phyloP scores from a whole-genome alignment of 2,888 invertebrate species.

The Drosophila niveifrons region DNA sequence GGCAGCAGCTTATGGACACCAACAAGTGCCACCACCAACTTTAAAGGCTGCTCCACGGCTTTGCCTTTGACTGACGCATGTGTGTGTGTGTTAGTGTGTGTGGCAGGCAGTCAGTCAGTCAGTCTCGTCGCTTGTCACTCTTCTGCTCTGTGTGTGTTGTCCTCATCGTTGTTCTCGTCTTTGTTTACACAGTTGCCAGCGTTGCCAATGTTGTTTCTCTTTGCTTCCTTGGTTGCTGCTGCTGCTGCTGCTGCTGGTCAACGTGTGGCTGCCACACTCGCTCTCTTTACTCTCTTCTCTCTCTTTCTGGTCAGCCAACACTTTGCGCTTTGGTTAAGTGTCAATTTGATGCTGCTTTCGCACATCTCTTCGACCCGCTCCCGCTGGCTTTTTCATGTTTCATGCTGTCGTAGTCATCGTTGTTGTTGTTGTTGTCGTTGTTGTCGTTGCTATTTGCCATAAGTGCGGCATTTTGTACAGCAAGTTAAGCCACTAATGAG shows the following conservation, averaged over 20 bases:
- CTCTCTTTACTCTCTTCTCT: slow-evolving; percentile 6
- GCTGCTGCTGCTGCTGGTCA: slow-evolving; percentile 60
- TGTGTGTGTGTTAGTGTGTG: too few relatives aligned
- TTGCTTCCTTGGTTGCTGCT: slow-evolving; percentile 49
- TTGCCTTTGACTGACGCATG: slow-evolving; percentile 52
- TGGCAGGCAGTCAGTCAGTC: not conserved
- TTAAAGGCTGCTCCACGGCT: slow-evolving; percentile 59
- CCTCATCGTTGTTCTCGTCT: slow-evolving; percentile 59
- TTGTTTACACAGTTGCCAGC: slow-evolving; percentile 73
- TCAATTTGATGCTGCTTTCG: slow-evolving; percentile 73
- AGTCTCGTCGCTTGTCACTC: slow-evolving; percentile 42
- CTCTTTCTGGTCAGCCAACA: slow-evolving; percentile 31
- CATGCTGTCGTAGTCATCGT: slow-evolving; percentile 30
- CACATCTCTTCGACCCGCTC: slow-evolving; percentile 1
- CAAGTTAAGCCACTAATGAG: slow-evolving; percentile 80
- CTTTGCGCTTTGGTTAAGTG: slow-evolving; percentile 71
- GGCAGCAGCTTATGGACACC: slow-evolving; percentile 81
- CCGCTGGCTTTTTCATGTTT: slow-evolving; percentile 67
- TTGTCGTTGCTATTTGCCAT: slow-evolving; percentile 61
- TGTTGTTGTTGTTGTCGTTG: too few relatives aligned
- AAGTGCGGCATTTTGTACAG: slow-evolving; percentile 78
- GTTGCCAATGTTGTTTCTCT: slow-evolving; percentile 41
- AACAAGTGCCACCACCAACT: slow-evolving; percentile 71
- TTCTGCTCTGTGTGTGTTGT: slow-evolving; percentile 25
- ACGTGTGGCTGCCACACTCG: slow-evolving; percentile 54